phyloP scores from a whole-genome alignment of 92 coral and sea anemone species.

The Parazoanthus swiftii region DNA sequence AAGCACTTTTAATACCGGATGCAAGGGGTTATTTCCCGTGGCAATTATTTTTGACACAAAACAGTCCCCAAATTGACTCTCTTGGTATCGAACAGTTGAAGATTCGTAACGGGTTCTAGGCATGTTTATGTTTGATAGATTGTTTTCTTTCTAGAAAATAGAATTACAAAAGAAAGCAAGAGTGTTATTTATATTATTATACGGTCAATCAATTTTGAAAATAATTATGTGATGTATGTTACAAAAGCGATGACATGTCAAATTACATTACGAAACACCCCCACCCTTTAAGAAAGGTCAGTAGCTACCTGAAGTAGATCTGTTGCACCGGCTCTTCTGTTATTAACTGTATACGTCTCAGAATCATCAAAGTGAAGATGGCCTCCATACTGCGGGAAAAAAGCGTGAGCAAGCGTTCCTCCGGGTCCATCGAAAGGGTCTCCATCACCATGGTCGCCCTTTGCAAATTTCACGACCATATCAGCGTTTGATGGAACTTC shows the following conservation, averaged over 20 bases:
- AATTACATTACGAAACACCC: not conserved
- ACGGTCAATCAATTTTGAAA: not conserved
- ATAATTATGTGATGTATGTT: not conserved
- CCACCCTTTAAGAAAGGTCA: not conserved
- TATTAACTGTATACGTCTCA: constrained; percentile 46
- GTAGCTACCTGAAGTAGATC: constrained; percentile 23
- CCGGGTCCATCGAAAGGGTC: constrained; percentile 70
- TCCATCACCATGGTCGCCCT: constrained; percentile 50
- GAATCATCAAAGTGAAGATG: constrained; percentile 64
- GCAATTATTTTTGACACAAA: no score
- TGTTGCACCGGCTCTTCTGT: constrained; percentile 23
- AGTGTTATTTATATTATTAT: not conserved
- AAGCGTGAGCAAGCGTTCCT: constrained; percentile 69
- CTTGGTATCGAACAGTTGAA: no score
- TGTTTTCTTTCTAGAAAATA: not conserved
- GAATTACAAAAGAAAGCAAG: not conserved
- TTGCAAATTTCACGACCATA: constrained; percentile 49
- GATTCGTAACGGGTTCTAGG: not conserved
- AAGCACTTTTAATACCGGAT: no score
- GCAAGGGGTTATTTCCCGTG: no score
- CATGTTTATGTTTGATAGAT: not conserved
- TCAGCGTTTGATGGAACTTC: constrained; percentile 42
- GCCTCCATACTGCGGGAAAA: constrained; percentile 61
- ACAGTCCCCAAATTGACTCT: no score
- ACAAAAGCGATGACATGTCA: not conserved